These are phyloP conservation scores for Spisula subtruncata DNA, from an alignment of 2,888 invertebrate species.

Conservation along the genomic window DNA sequence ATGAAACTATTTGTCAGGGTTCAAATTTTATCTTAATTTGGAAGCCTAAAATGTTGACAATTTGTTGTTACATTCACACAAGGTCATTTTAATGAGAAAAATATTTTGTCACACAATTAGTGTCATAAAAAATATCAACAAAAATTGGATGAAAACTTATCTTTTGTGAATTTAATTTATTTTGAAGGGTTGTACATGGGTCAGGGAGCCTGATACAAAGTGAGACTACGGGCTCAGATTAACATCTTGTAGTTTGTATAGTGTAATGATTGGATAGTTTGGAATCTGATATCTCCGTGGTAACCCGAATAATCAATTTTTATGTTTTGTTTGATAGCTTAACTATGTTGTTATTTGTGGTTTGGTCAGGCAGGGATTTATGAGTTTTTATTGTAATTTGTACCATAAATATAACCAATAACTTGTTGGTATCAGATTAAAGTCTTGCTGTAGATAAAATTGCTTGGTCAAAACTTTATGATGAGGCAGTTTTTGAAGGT, in stretches of 20 bases:
- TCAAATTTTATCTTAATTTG: too few species aligned
- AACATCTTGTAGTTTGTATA: neutral
- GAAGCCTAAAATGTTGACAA: too few species aligned
- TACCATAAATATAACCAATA: neutral
- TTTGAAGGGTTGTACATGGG: conserved; percentile 5
- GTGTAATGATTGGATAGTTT: conserved; percentile 3
- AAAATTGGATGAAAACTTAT: neutral
- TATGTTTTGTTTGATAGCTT: neutral
- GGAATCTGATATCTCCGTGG: neutral
- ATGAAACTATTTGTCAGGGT: too few species aligned
- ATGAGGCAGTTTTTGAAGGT: neutral
- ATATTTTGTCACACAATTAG: neutral
- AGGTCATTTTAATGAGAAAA: neutral
- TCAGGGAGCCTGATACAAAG: neutral
- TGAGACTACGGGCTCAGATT: neutral
- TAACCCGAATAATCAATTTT: neutral
- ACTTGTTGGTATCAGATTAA: neutral
- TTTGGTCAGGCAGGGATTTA: neutral
- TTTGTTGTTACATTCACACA: neutral
- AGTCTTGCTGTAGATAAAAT: neutral
- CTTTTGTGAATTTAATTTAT: neutral
- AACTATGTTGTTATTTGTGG: neutral
- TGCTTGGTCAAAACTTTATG: neutral
- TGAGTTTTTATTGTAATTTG: neutral
- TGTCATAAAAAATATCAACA: neutral